Conservation (phyloP, 2,797 vertebrate species). For the Molossus alvarezi region DNA sequence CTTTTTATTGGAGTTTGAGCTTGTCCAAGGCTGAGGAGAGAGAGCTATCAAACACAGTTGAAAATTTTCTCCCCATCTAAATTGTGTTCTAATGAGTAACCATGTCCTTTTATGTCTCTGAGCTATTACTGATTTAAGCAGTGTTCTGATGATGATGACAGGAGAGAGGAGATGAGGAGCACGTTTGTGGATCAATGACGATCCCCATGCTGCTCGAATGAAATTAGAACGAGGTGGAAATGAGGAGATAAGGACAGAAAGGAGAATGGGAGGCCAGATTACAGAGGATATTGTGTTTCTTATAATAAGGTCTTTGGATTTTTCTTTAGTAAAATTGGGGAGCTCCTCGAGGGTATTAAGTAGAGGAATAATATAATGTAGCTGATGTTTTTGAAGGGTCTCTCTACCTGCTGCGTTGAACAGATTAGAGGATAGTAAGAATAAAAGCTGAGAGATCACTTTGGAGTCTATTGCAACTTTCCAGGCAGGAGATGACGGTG, state of each 20-base stretch:
- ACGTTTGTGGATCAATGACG: neutral
- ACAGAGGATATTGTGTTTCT: neutral
- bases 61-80: neutral
- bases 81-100: conserved; percentile 44
- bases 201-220: neutral
- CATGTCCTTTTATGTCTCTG: neutral
- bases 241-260: neutral
- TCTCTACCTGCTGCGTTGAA: neutral
- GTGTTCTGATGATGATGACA: neutral
- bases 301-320: neutral
- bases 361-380: neutral
- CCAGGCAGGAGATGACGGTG: neutral
- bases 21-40: neutral
- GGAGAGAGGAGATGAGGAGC: neutral
- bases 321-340: neutral
- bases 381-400: neutral
- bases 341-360: neutral
- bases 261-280: neutral
- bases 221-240: neutral
- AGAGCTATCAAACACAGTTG: neutral
- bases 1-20: neutral
- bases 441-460: neutral
- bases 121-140: conserved; percentile 28
- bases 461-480: neutral
- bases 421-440: neutral